Evolutionary conservation across 2,888 invertebrate species (phyloP).

Genomic region (Torymus auratus): DNA sequence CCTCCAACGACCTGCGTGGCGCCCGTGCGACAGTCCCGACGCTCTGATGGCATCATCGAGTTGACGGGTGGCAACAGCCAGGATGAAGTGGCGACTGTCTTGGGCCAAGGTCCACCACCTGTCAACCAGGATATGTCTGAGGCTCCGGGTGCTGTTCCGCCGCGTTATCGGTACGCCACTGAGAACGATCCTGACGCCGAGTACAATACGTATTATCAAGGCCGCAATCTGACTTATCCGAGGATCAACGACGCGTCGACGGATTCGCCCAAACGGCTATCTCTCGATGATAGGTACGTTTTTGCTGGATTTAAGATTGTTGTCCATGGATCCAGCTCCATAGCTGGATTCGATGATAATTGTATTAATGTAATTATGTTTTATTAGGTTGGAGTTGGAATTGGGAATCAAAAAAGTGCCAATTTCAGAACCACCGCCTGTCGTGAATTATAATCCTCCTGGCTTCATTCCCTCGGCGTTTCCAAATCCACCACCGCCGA

Average conservation of each 20-base stretch:
- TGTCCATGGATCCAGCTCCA: too few species aligned
- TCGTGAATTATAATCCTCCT: slow-evolving; percentile 37
- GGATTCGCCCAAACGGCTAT: slow-evolving; percentile 79
- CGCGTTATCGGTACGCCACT: slow-evolving; percentile 60
- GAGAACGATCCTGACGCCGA: slow-evolving; percentile 66
- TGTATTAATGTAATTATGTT: slow-evolving; percentile 16
- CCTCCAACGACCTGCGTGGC: slow-evolving; percentile 58
- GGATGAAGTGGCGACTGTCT: slow-evolving; percentile 27
- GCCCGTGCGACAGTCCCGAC: slow-evolving; percentile 59
- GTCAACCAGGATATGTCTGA: slow-evolving; percentile 61
- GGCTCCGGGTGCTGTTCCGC: slow-evolving; percentile 23
- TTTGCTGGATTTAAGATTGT: too few species aligned
- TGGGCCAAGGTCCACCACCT: slow-evolving; percentile 1
- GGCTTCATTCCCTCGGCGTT: slow-evolving; percentile 43
- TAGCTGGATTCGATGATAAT: neutral
- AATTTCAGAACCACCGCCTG: slow-evolving; percentile 60
- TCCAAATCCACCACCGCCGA: slow-evolving; percentile 54
- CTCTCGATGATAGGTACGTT: slow-evolving; percentile 79
- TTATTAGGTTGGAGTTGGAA: slow-evolving; percentile 78
- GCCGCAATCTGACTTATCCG: slow-evolving; percentile 74
- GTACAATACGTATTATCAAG: slow-evolving; percentile 69
- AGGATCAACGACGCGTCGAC: slow-evolving; percentile 71
- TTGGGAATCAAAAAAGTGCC: slow-evolving; percentile 78
- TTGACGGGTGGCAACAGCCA: slow-evolving; percentile 63
- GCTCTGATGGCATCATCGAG: slow-evolving; percentile 73